A percentile compares a stretch with the other conserved stretches of the same genome.
These are phyloP conservation scores for Barnardius zonarius DNA, from an alignment of 2,113 vertebrate species.

Conservation along the genomic window DNA sequence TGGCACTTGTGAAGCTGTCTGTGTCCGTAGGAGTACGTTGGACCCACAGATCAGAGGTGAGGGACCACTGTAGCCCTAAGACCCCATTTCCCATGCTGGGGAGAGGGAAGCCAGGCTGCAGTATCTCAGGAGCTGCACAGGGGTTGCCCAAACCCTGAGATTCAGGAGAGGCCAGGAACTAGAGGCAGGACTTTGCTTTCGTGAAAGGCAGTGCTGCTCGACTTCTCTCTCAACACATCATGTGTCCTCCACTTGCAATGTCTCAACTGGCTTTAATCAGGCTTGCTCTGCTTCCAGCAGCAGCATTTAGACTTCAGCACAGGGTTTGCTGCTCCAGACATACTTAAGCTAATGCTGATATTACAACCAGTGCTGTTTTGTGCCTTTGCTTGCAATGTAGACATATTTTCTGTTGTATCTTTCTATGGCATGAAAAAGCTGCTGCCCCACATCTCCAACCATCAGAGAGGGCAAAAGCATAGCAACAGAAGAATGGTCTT, in stretches of 20 bases:
- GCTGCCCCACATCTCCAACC: neutral
- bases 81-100: accelerated
- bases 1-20: neutral
- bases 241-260: neutral
- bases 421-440: neutral
- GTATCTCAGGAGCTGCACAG: neutral
- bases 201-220: neutral
- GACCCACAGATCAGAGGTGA: neutral
- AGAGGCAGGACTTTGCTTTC: neutral
- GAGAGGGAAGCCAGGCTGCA: neutral
- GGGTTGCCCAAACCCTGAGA: neutral
- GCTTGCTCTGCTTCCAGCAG: neutral
- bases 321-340: neutral
- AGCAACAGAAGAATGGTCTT: neutral
- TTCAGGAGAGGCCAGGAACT: neutral
- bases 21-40: neutral
- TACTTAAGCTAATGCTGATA: neutral
- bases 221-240: neutral
- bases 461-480: neutral
- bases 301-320: neutral
- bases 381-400: neutral
- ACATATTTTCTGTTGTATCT: neutral
- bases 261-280: neutral
- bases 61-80: neutral
- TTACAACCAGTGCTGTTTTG: neutral